Evolutionary conservation across 2,888 invertebrate species (phyloP).

Genomic region (Theretra japonica): DNA sequence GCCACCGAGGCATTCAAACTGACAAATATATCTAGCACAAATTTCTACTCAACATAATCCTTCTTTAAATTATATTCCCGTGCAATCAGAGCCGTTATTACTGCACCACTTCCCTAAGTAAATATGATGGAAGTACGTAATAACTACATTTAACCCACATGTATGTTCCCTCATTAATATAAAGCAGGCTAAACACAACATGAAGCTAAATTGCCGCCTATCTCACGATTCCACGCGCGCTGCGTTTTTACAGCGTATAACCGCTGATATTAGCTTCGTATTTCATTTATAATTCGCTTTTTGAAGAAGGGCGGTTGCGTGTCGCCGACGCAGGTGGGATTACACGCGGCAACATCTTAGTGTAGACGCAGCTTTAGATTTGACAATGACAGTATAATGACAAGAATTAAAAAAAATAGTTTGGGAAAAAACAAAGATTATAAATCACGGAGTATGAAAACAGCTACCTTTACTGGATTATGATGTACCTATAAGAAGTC

Average conservation of each 20-base stretch:
- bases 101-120: neutral
- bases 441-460: neutral
- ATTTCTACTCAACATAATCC: neutral
- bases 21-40: neutral
- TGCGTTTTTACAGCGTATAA: conserved; percentile 68
- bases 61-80: neutral
- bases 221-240: conserved; percentile 65
- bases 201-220: conserved; percentile 56
- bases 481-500: conserved; percentile 41
- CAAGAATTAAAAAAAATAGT: neutral
- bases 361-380: conserved; percentile 28
- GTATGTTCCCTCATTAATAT: conserved; percentile 55
- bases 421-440: neutral
- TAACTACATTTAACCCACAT: conserved; percentile 51
- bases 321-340: conserved; percentile 45
- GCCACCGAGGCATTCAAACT: neutral
- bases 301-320: conserved; percentile 54
- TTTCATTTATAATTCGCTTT: conserved; percentile 67
- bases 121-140: conserved; percentile 34
- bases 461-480: conserved; percentile 22
- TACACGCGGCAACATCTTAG: conserved; percentile 1
- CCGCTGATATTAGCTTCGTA: conserved; percentile 66
- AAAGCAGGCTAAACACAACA: conserved; percentile 56
- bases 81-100: neutral
- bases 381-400: neutral